Conservation (phyloP, 2,888 invertebrate species). For the Cistogaster globosa region DNA sequence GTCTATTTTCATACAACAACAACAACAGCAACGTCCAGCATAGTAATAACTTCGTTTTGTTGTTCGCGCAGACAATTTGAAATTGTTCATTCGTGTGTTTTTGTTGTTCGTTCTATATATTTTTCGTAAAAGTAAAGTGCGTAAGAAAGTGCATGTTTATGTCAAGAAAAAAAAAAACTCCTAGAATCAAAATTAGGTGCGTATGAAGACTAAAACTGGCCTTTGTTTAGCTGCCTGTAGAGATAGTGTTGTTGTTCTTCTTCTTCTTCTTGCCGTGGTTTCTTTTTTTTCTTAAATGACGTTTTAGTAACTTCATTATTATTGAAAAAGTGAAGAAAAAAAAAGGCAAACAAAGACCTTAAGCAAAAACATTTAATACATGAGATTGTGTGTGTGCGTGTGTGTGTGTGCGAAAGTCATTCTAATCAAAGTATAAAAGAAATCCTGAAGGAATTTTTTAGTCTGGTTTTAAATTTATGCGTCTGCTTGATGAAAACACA, state of each 20-base stretch:
- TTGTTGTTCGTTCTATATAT: conserved; percentile 25
- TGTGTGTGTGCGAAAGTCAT: neutral
- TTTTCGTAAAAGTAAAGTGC: neutral
- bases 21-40: conserved; percentile 2
- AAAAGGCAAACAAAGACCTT: neutral
- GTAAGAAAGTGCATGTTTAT: neutral
- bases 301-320: conserved; percentile 44
- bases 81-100: conserved; percentile 14
- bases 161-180: neutral
- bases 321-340: neutral
- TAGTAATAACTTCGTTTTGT: conserved; percentile 48
- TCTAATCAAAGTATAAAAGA: conserved; percentile 19
- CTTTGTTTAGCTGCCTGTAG: conserved; percentile 39
- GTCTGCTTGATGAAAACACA: conserved; percentile 44
- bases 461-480: conserved; percentile 63
- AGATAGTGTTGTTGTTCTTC: conserved; percentile 2
- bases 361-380: neutral
- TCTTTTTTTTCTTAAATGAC: conserved; percentile 22
- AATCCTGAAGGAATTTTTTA: conserved; percentile 59
- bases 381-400: neutral
- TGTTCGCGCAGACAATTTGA: conserved; percentile 43
- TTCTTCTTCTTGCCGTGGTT: conserved; percentile 16
- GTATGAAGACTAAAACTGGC: conserved; percentile 27
- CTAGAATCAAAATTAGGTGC: conserved; percentile 32
- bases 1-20: conserved; percentile 22